Evolutionary conservation across 1,140 invertebrate genomes (phyloP).

Genomic region (Atta colombica): DNA sequence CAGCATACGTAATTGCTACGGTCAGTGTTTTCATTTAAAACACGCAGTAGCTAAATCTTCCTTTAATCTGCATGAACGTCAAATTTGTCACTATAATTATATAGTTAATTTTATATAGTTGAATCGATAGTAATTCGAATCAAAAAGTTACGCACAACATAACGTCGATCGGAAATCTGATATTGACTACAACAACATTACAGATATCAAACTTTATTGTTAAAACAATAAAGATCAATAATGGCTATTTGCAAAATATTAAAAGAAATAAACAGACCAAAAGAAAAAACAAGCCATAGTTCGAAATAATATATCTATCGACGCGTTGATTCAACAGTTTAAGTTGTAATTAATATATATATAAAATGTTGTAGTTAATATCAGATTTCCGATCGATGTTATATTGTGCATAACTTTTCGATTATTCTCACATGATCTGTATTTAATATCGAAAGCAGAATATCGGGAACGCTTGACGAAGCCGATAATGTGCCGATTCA

Average conservation of each 20-base stretch:
- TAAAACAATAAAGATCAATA: no score
- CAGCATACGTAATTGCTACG: slow-evolving; percentile 42
- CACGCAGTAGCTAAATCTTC: not conserved
- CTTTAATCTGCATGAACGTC: not conserved
- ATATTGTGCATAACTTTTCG: not conserved
- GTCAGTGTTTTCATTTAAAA: not conserved
- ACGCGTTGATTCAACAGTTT: no score
- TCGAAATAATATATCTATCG: no score
- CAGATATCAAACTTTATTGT: no score
- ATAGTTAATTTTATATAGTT: not conserved
- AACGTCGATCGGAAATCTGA: no score
- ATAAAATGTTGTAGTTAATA: not conserved
- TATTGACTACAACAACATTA: no score
- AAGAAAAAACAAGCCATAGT: no score
- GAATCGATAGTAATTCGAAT: no score
- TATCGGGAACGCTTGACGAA: slow-evolving; percentile 13
- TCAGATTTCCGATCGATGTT: not conserved
- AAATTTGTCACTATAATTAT: not conserved
- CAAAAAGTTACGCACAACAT: no score
- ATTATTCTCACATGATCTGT: slow-evolving; percentile 21
- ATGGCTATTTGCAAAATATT: no score
- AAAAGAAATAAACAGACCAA: no score
- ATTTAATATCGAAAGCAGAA: slow-evolving; percentile 15
- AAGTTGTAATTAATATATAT: no score
- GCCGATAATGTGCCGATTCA: not conserved